These are phyloP conservation scores for Trigoniulus corallinus DNA, from an alignment of 1,140 invertebrate species.

Conservation along the genomic window DNA sequence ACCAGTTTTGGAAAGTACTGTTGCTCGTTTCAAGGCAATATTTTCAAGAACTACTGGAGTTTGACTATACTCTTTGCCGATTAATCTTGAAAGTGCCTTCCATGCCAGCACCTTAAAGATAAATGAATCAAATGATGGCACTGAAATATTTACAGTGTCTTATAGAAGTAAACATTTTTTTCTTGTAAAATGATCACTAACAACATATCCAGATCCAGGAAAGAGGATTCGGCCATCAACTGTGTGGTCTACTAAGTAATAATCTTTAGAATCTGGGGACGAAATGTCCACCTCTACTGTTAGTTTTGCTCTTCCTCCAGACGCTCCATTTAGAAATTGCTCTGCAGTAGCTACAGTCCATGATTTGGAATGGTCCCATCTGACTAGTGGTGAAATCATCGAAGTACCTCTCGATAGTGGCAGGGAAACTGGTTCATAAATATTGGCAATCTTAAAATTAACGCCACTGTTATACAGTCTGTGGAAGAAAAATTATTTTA, in stretches of 20 bases:
- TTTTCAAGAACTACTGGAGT: constrained; percentile 72
- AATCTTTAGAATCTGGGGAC: constrained; percentile 42
- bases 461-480: constrained; percentile 61
- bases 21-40: constrained; percentile 74
- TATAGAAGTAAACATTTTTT: background rate
- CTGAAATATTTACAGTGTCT: background rate
- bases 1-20: constrained; percentile 69
- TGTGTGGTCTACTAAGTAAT: constrained; percentile 67
- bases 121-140: background rate
- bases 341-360: constrained; percentile 57
- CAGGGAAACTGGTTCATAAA: constrained; percentile 44
- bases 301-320: background rate
- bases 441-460: constrained; percentile 49
- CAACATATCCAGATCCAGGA: constrained; percentile 88
- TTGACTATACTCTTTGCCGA: constrained; percentile 54
- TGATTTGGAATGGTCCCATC: constrained; percentile 76
- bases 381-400: constrained; percentile 60
- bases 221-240: constrained; percentile 89
- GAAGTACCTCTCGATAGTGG: constrained; percentile 42
- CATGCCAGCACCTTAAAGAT: constrained; percentile 45
- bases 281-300: constrained; percentile 50
- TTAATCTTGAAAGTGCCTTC: constrained; percentile 76
- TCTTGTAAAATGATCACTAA: constrained; percentile 17
- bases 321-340: constrained; percentile 1
- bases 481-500: constrained; percentile 14